Evolutionary conservation across 2,888 invertebrate genomes (phyloP).

Genomic region (Ochropacha duplaris): DNA sequence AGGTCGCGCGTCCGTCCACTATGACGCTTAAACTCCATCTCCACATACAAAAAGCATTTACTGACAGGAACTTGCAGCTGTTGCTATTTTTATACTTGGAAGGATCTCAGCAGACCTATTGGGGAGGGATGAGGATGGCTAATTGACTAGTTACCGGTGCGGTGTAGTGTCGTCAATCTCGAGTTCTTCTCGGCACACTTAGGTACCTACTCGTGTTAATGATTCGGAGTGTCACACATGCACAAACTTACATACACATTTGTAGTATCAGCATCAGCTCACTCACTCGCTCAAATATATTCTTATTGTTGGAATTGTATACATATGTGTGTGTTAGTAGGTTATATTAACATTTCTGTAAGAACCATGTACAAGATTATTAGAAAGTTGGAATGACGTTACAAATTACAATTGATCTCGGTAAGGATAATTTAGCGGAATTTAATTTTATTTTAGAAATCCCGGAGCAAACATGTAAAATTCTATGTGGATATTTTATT

Average conservation of each 20-base stretch:
- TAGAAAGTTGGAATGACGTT: too few species aligned
- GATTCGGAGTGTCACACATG: neutral
- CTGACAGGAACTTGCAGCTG: conserved; percentile 57
- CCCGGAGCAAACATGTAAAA: too few species aligned
- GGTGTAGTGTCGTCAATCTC: conserved; percentile 53
- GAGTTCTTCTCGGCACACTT: conserved; percentile 22
- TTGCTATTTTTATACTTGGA: conserved; percentile 70
- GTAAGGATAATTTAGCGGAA: too few species aligned
- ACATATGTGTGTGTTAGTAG: too few species aligned
- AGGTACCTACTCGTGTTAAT: conserved; percentile 6
- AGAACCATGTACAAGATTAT: too few species aligned
- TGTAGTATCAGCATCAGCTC: neutral
- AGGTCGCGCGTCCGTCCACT: conserved; percentile 55
- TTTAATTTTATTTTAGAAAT: too few species aligned
- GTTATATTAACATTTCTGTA: too few species aligned
- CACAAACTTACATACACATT: conserved; percentile 9
- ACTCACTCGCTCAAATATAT: too few species aligned
- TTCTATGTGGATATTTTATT: too few species aligned
- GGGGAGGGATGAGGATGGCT: conserved; percentile 60
- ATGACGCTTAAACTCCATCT: conserved; percentile 59
- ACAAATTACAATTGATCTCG: too few species aligned
- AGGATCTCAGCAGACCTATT: conserved; percentile 61
- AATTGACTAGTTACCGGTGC: conserved; percentile 58
- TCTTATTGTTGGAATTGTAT: too few species aligned
- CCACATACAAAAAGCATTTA: conserved; percentile 60